Conservation (phyloP, 1,140 invertebrate genomes). For the Drosophila arawakana region DNA sequence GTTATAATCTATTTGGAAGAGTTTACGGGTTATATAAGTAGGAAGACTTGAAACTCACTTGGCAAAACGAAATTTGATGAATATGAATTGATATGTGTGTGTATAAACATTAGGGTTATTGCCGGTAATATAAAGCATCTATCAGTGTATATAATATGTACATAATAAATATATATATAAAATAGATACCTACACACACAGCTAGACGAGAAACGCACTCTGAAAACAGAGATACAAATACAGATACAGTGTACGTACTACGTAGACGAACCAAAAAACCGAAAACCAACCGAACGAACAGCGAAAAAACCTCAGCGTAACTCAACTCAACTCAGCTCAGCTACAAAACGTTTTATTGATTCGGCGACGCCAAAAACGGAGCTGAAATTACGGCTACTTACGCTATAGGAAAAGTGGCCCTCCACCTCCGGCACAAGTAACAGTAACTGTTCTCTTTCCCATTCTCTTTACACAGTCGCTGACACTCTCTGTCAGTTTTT, state of each 20-base stretch:
- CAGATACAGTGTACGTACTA: slow-evolving; percentile 59
- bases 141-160: slow-evolving; percentile 57
- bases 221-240: slow-evolving; percentile 61
- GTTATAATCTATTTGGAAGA: slow-evolving; percentile 27
- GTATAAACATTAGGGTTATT: slow-evolving; percentile 22
- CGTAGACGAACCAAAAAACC: slow-evolving; percentile 55
- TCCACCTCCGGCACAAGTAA: slow-evolving; percentile 16
- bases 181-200: slow-evolving; percentile 50
- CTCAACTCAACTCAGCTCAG: slow-evolving; percentile 43
- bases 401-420: slow-evolving; percentile 47
- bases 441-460: slow-evolving; percentile 31
- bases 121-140: slow-evolving; percentile 74
- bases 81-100: slow-evolving; percentile 7
- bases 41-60: slow-evolving; percentile 37
- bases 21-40: slow-evolving; percentile 38
- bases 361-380: slow-evolving; percentile 65
- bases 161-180: slow-evolving; percentile 47
- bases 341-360: slow-evolving; percentile 75
- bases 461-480: slow-evolving; percentile 14
- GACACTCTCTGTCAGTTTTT: slow-evolving; percentile 17
- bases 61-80: slow-evolving; percentile 17
- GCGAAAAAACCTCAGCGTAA: slow-evolving; percentile 68
- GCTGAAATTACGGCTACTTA: slow-evolving; percentile 67
- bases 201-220: slow-evolving; percentile 40
- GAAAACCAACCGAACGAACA: slow-evolving; percentile 70